Conservation (phyloP, 2,113 vertebrate species). For the Balaeniceps rex region DNA sequence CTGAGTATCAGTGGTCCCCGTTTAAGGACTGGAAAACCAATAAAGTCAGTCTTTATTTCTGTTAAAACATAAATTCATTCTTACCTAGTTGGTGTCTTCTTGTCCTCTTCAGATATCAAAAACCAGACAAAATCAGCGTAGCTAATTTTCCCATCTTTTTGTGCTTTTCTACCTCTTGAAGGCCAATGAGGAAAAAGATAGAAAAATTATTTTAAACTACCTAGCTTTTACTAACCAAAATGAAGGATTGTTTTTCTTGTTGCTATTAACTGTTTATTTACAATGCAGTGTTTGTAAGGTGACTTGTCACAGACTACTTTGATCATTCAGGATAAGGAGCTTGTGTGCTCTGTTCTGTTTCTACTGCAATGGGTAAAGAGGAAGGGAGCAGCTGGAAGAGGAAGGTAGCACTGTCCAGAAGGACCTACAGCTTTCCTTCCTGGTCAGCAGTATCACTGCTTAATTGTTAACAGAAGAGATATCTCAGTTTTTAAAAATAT, state of each 20-base stretch:
- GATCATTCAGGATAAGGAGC: neutral
- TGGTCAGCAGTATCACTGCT: neutral
- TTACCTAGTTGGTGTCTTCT: conserved; percentile 91
- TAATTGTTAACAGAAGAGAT: neutral
- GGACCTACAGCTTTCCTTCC: neutral
- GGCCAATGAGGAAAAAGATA: neutral
- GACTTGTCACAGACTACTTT: neutral
- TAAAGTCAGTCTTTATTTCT: neutral
- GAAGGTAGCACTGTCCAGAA: neutral
- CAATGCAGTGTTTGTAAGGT: neutral
- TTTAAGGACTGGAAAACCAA: neutral
- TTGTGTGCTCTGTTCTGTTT: neutral
- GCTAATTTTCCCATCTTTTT: conserved; percentile 83
- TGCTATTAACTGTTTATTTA: neutral
- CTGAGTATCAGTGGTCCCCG: neutral
- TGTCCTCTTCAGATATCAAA: conserved; percentile 96
- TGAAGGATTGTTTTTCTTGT: neutral
- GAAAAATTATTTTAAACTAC: neutral
- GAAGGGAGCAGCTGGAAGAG: neutral
- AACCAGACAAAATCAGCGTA: conserved; percentile 98
- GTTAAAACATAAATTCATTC: neutral
- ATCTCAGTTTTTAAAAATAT: neutral
- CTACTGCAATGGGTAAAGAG: neutral
- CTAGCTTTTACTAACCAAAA: neutral
- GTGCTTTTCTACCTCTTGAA: conserved; percentile 78